phyloP scores from a whole-genome alignment of 64 coral and sea anemone species.

The Actinia tenebrosa region DNA sequence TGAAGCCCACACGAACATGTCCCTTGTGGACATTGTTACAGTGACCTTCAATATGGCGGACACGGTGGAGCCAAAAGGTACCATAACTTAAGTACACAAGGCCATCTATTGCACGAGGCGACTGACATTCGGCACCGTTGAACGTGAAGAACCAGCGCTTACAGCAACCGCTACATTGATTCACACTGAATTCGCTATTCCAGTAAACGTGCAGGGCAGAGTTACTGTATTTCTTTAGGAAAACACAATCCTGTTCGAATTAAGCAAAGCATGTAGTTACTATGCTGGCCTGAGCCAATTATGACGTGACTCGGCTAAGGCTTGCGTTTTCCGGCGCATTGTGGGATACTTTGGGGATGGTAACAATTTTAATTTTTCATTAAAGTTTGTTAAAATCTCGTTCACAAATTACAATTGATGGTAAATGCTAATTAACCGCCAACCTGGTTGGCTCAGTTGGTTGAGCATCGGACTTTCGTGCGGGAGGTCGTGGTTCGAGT shows the following conservation, averaged over 20 bases:
- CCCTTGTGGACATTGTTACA: constrained; percentile 1
- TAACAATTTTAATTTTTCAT: too few species aligned
- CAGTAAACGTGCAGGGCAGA: background rate
- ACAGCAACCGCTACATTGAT: background rate
- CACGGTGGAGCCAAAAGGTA: background rate
- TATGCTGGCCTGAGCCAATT: too few species aligned
- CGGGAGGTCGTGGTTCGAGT: too few species aligned
- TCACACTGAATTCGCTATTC: background rate
- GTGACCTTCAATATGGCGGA: constrained; percentile 21
- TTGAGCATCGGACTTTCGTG: too few species aligned
- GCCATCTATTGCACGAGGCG: background rate
- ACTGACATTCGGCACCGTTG: background rate
- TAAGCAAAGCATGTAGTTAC: too few species aligned
- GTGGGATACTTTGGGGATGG: too few species aligned
- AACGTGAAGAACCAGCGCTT: constrained; percentile 32
- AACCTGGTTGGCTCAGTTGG: too few species aligned
- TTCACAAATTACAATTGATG: too few species aligned
- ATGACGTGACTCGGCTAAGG: too few species aligned
- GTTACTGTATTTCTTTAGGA: background rate
- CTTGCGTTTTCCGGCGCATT: too few species aligned
- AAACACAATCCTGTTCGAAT: background rate
- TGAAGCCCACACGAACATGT: constrained; percentile 15
- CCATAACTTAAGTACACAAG: background rate
- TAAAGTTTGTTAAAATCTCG: too few species aligned
- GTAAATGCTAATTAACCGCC: too few species aligned